phyloP scores from a whole-genome alignment of 2,888 invertebrate species.

The Dasypogon diadema region DNA sequence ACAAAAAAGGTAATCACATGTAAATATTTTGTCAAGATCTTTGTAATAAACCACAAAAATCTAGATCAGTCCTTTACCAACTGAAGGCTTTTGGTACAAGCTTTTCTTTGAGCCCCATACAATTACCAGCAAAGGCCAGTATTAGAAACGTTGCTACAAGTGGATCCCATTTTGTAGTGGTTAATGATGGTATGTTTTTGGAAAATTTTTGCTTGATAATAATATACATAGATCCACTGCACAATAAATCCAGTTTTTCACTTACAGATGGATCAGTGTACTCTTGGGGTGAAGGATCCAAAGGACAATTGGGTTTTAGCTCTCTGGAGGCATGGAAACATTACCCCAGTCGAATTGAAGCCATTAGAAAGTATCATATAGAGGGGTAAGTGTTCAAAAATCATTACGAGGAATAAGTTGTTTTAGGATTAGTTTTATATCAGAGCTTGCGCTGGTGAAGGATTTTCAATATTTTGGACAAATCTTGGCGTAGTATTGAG shows the following conservation, averaged over 20 bases:
- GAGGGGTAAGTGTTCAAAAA: conserved; percentile 65
- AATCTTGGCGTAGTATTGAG: conserved; percentile 77
- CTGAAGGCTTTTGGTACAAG: conserved; percentile 70
- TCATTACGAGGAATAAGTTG: background rate
- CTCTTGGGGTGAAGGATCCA: conserved; percentile 77
- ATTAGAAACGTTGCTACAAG: conserved; percentile 72
- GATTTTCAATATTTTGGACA: conserved; percentile 77
- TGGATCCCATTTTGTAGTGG: conserved; percentile 72
- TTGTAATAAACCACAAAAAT: too few relatives aligned
- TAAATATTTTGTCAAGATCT: too few relatives aligned
- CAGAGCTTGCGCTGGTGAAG: conserved; percentile 75
- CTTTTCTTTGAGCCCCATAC: conserved; percentile 71
- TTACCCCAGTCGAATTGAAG: conserved; percentile 73
- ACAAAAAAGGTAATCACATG: conserved; percentile 62
- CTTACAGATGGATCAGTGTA: conserved; percentile 73
- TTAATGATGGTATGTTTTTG: conserved; percentile 69
- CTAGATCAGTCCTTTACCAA: conserved; percentile 73
- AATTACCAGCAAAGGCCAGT: conserved; percentile 71
- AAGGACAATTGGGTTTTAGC: conserved; percentile 76
- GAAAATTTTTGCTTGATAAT: background rate
- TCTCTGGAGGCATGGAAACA: conserved; percentile 70
- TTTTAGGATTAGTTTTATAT: background rate
- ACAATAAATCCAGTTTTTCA: conserved; percentile 36
- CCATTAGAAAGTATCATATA: conserved; percentile 74
- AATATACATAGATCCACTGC: conserved; percentile 8